phyloP scores from a whole-genome alignment of 2,888 invertebrate genomes.

The Tolmerus cingulatus region DNA sequence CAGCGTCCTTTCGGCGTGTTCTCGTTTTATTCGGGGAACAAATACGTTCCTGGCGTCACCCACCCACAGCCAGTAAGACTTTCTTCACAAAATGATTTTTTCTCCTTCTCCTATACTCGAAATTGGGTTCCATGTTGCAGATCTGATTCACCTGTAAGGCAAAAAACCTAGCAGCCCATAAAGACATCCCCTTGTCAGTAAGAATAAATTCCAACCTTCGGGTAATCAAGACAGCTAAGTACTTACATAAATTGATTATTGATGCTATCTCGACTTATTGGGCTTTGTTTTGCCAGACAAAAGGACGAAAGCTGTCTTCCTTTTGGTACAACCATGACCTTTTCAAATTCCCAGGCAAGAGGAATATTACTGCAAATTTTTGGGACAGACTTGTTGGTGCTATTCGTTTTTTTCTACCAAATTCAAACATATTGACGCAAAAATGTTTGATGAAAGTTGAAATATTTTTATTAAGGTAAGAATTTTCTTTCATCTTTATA shows the following conservation, averaged over 20 bases:
- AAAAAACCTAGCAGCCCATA: neutral
- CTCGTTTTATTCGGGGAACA: slow-evolving; percentile 1
- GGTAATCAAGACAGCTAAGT: neutral
- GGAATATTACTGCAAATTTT: neutral
- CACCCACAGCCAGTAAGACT: neutral
- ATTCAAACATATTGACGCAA: neutral
- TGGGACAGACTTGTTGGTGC: neutral
- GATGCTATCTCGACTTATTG: neutral
- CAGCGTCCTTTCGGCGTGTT: neutral
- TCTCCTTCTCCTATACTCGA: neutral
- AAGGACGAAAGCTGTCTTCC: neutral
- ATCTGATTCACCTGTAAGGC: neutral
- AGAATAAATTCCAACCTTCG: neutral
- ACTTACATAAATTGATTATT: neutral
- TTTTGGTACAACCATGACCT: neutral
- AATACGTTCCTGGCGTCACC: neutral
- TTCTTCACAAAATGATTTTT: neutral
- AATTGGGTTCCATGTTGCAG: neutral
- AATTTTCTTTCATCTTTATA: no score
- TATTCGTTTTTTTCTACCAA: neutral
- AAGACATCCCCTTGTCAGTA: neutral
- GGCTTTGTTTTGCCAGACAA: neutral
- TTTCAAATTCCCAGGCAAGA: neutral
- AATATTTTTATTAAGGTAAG: neutral
- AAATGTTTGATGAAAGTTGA: neutral